These are phyloP conservation scores for Xanthorhoe designata DNA, from an alignment of 2,888 invertebrate species.

Conservation along the genomic window DNA sequence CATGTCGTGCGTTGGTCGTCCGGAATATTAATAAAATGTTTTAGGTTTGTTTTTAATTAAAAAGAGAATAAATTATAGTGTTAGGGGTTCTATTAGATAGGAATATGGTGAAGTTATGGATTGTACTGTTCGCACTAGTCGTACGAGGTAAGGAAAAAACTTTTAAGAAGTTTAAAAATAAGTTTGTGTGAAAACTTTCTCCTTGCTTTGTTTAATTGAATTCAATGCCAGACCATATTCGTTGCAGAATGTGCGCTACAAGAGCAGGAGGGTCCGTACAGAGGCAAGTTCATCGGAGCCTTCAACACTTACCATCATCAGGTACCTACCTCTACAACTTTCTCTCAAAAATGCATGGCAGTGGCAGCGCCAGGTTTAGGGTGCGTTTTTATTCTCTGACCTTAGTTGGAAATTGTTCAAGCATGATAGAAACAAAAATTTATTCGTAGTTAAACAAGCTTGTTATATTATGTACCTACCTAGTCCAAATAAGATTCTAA, in stretches of 20 bases:
- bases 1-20: conserved; percentile 35
- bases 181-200: conserved; percentile 60
- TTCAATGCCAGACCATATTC: conserved; percentile 35
- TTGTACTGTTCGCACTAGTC: conserved; percentile 58
- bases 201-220: conserved; percentile 43
- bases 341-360: not conserved
- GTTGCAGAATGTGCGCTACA: conserved; percentile 75
- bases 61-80: conserved; percentile 50
- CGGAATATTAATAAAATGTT: conserved; percentile 55
- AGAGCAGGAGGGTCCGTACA: conserved; percentile 90
- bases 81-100: conserved; percentile 43
- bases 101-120: conserved; percentile 64
- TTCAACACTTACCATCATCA: conserved; percentile 96
- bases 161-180: conserved; percentile 8
- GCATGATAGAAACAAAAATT: not conserved
- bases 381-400: not conserved
- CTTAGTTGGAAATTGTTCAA: not conserved
- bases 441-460: too few relatives aligned
- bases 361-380: not conserved
- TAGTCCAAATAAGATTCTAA: too few relatives aligned
- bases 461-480: too few relatives aligned
- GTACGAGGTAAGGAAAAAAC: conserved; percentile 57
- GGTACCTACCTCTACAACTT: conserved; percentile 56
- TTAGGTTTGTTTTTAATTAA: conserved; percentile 50
- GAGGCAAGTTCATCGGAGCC: conserved; percentile 93